Evolutionary conservation across 2,797 vertebrate genomes (phyloP).

Genomic region (Sebastes minor): DNA sequence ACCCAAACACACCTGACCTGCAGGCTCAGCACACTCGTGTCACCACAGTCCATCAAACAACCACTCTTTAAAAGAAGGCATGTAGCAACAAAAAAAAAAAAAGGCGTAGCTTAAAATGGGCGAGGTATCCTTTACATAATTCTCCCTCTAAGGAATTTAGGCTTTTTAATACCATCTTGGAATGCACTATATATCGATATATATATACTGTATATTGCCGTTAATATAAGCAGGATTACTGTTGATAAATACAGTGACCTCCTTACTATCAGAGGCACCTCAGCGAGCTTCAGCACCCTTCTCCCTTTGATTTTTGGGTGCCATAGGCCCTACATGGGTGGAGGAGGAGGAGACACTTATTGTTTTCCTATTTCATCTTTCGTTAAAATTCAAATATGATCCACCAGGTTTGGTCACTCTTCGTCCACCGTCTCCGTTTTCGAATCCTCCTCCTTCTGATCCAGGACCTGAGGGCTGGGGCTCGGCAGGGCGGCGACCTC

Average conservation of each 20-base stretch:
- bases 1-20: constrained; percentile 74
- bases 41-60: constrained; percentile 65
- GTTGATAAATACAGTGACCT: constrained; percentile 86
- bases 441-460: constrained; percentile 79
- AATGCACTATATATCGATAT: constrained; percentile 85
- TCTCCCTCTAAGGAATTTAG: constrained; percentile 75
- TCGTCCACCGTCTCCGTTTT: constrained; percentile 84
- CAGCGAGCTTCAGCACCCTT: constrained; percentile 62
- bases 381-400: constrained; percentile 50
- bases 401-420: constrained; percentile 75
- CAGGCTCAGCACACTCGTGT: constrained; percentile 67
- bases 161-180: constrained; percentile 82
- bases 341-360: constrained; percentile 53
- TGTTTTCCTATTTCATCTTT: constrained; percentile 54
- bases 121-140: constrained; percentile 76
- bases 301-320: constrained; percentile 52
- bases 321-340: constrained; percentile 47
- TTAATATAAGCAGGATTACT: constrained; percentile 88
- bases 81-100: constrained; percentile 44
- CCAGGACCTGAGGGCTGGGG: constrained; percentile 72
- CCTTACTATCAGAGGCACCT: constrained; percentile 78
- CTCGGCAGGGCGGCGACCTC: constrained; percentile 75
- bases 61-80: constrained; percentile 33
- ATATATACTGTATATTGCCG: constrained; percentile 84
- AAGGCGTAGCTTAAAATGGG: constrained; percentile 75